A percentile compares a stretch with the other conserved stretches of the same genome.
Conservation (phyloP, 2,888 invertebrate genomes). For the Barypeithes pellucidus region DNA sequence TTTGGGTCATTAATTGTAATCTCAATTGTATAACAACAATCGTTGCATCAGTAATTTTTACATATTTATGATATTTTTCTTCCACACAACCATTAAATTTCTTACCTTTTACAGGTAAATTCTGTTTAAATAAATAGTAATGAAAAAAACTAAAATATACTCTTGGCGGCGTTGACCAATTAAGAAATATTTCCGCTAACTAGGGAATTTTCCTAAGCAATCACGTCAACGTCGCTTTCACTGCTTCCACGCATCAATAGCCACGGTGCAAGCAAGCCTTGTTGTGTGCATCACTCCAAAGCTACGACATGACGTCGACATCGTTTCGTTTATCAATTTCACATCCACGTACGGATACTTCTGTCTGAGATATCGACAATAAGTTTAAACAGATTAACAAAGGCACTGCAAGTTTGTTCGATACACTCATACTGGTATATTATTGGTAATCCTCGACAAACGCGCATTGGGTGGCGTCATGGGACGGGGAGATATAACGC, state of each 20-base stretch:
- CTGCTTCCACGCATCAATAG: background rate
- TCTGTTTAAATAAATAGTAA: too few relatives aligned
- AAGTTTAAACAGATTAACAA: background rate
- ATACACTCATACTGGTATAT: background rate
- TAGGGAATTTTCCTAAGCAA: background rate
- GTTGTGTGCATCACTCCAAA: background rate
- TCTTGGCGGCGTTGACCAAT: too few relatives aligned
- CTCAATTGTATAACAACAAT: too few relatives aligned
- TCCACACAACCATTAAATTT: too few relatives aligned
- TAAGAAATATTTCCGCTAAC: background rate
- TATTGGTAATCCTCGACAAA: background rate
- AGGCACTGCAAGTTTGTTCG: background rate
- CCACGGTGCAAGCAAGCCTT: background rate
- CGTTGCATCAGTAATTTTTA: too few relatives aligned
- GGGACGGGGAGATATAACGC: background rate
- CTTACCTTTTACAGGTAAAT: too few relatives aligned
- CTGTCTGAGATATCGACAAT: background rate
- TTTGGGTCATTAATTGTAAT: too few relatives aligned
- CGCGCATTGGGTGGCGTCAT: background rate
- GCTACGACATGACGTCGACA: background rate
- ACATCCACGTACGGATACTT: background rate
- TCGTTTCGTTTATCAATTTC: background rate
- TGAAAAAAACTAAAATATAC: too few relatives aligned
- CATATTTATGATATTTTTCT: too few relatives aligned
- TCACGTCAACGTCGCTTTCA: conserved; percentile 6